Base-by-base conservation (phyloP, 2,797 vertebrate species). In the Arctocebus calabarensis region DNA sequence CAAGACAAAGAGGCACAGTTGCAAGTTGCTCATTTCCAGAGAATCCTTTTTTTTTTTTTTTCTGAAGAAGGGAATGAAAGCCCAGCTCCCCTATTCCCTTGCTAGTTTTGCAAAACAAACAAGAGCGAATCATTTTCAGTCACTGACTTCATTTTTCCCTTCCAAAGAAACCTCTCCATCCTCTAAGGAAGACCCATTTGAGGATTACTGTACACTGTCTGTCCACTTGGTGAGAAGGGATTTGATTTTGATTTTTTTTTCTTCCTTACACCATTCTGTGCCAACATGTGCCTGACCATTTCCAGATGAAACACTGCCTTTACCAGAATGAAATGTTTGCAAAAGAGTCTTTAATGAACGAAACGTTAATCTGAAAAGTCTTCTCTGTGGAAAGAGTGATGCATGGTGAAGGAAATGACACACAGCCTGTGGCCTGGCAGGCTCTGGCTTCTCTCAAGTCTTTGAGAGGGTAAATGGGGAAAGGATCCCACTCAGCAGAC, bases 391-490 rank as follows among this genome's bases (percentile, higher is more conserved):
- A 98, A 98, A 98, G 98, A 98, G 95, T 97, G 98, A 98, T 97
- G 84, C 91, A 97, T 84, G 68, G 5, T 8, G 96, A 98, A 98
- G 98, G 98, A 98, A 98, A 98, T 98, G 98, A 98, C 98, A 98
- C 94, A 97, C 92, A 90, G 75, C 68, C 96, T 96, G 96, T 90
- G 97, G 97, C 97, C 98, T 96, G 2, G 95, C 68, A 0, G 95
- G 78, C 85, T 66, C 96, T 97, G 96, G 88, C 96, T 97, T 98
- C 96, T 88, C 86, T 97, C 97, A 89, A 89, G 66, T 78, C 71
- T 97, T 91, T 88, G 45, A 71, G 73, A 86, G 32, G 2, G 90
- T 94, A 97, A 96, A 91, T 0, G 0, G 37, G 94, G 87, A 83
- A 7, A 0, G 29, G 23, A 83, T 94, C 94, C 88, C 23, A 7